These are phyloP conservation scores for Darevskia mixta DNA, from an alignment of 2,797 vertebrate species.

Conservation along the genomic window DNA sequence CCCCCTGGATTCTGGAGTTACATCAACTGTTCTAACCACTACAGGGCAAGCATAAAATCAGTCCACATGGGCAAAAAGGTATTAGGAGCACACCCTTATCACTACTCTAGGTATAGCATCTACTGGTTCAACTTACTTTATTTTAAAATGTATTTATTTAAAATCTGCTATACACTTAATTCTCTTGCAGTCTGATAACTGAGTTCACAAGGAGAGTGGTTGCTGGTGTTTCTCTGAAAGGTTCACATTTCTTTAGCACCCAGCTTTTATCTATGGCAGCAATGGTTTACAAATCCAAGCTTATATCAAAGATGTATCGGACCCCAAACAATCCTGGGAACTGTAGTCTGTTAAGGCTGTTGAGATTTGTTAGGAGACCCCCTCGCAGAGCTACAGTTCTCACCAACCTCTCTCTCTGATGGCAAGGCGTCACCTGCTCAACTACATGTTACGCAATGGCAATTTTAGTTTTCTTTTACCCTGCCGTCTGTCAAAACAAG, in stretches of 20 bases:
- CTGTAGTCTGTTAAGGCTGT: no score
- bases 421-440: background rate
- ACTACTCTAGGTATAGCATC: background rate
- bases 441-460: background rate
- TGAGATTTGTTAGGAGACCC: no score
- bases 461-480: background rate
- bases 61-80: background rate
- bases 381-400: no score
- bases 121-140: background rate
- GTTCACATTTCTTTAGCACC: background rate
- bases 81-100: background rate
- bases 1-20: background rate
- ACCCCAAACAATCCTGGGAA: no score
- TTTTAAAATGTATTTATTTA: slow-evolving; percentile 3
- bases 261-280: background rate
- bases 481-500: background rate
- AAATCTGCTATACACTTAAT: background rate
- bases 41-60: background rate
- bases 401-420: background rate
- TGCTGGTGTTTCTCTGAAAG: background rate
- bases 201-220: background rate
- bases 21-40: background rate
- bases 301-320: no score
- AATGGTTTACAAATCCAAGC: background rate
- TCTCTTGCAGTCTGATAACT: background rate